Evolutionary conservation across 2,888 invertebrate species (phyloP), one percentile per base, ranked within the genome.

Genomic region (Sabellastarte sp.): DNA sequence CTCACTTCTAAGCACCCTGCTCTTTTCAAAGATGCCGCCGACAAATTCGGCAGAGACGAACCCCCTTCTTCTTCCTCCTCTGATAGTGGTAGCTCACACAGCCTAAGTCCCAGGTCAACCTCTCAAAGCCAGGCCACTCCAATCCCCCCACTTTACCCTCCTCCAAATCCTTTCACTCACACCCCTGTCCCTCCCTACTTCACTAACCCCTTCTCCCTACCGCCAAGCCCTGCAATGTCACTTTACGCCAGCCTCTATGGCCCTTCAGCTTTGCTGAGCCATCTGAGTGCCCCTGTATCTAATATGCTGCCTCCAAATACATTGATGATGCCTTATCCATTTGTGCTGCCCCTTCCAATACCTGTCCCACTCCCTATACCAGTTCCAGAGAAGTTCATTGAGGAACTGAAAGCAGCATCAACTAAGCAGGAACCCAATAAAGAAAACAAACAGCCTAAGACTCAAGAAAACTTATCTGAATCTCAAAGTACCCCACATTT

Each of bases 361-460:
- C 69, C 69, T 10, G 55, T 69, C 3, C 69, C 69, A 5, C 58
- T 68, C 56, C 62, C 64, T n/a, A 58, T 68, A n/a, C 68, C 68
- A 63, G 31, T 28, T 5, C 32, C n/a, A 5, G 10, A 52, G 52
- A 52, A 60, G 33, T 51, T 52, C 3, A 2, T 3, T 2, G 26
- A 50, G 24, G 24, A 60, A 4, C 51, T 32, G 29, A 26, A 57
- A 31, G 20, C 1, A 10, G 32, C 24, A 31, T 31, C n/a, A n/a
- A 10, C 26, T 5, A 57, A 57, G 10, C 30, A 57, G 2, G 32
- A 57, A 31, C 5, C 29, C 4, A 20, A 31, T 26, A 57, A 31
- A 26, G 57, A 57, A 29, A 30, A 5, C 30, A 29, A 31, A n/a
- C 20, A 29, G 32, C 26, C 29, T 26, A 57, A 26, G 5, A 30